Evolutionary conservation across 2,797 vertebrate species (phyloP).

Genomic region (Rhinoraja longicauda): DNA sequence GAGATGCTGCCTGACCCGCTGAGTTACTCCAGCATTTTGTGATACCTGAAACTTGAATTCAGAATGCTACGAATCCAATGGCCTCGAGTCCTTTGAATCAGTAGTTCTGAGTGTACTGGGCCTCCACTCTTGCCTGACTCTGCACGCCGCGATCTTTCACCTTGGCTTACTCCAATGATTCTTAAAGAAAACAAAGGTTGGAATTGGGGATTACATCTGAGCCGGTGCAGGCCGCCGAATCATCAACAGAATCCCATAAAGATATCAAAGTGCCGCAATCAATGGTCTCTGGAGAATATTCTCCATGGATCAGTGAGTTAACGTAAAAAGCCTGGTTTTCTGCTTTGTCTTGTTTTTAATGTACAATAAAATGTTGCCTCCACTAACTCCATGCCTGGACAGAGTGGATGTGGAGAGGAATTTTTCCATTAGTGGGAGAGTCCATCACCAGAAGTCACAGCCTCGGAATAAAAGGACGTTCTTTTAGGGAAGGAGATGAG

Average conservation of each 20-base stretch:
- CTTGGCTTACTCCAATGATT: not conserved
- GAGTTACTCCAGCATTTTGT: no score
- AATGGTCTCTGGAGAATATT: not conserved
- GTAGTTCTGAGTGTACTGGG: not conserved
- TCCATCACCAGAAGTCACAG: no score
- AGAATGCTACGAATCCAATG: not conserved
- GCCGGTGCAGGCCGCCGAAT: not conserved
- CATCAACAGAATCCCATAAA: not conserved
- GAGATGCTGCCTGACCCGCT: no score
- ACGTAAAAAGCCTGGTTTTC: not conserved
- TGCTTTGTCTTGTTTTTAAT: not conserved
- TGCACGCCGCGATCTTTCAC: not conserved
- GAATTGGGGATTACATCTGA: not conserved
- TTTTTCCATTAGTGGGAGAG: no score
- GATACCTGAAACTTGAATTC: no score
- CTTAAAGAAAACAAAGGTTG: conserved; percentile 1
- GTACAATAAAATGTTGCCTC: not conserved
- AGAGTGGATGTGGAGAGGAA: no score
- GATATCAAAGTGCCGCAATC: not conserved
- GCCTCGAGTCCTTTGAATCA: not conserved
- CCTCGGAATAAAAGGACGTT: no score
- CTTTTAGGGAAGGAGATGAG: no score
- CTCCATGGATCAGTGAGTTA: not conserved
- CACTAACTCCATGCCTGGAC: not conserved
- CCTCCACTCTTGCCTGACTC: not conserved